A percentile compares a stretch with the other conserved stretches of the same genome.
Evolutionary conservation across 2,888 invertebrate species (phyloP).

Genomic region (Syritta pipiens): DNA sequence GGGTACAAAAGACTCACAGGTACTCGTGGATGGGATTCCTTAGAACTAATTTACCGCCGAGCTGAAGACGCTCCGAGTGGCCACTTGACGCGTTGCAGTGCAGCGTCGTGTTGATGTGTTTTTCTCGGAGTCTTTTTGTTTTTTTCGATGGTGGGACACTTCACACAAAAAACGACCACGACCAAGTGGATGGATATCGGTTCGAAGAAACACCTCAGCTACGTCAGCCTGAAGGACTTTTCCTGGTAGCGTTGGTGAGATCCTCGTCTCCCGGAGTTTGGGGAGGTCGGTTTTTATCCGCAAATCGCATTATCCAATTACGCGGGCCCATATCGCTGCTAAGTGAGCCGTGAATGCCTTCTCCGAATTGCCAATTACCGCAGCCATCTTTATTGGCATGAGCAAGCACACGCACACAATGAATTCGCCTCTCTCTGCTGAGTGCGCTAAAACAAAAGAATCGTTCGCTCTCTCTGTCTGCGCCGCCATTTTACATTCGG

Average conservation of each 20-base stretch:
- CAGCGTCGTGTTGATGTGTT: conserved; percentile 23
- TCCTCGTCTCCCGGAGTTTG: too few relatives aligned
- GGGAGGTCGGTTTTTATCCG: too few relatives aligned
- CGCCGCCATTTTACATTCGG: conserved; percentile 56
- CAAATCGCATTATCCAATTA: conserved; percentile 48
- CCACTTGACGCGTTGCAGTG: conserved; percentile 53
- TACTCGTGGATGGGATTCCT: conserved; percentile 34
- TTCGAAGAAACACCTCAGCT: conserved; percentile 57
- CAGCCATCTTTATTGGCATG: conserved; percentile 56
- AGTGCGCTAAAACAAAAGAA: conserved; percentile 50
- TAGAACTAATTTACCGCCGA: conserved; percentile 53
- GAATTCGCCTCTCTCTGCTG: conserved; percentile 45
- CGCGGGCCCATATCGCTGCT: conserved; percentile 21
- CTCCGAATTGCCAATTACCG: conserved; percentile 51
- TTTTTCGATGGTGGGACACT: too few relatives aligned
- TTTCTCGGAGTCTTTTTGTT: conserved; percentile 3
- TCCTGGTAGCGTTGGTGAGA: conserved; percentile 79
- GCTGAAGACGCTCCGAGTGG: conserved; percentile 31
- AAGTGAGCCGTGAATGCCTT: conserved; percentile 49
- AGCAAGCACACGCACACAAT: conserved; percentile 26
- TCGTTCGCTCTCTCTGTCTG: conserved; percentile 13
- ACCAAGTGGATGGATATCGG: conserved; percentile 56
- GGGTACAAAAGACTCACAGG: conserved; percentile 22
- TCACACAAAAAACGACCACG: conserved; percentile 26
- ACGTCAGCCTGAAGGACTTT: conserved; percentile 78